Base-by-base conservation (phyloP, 2,113 vertebrate genomes). In the Anolis sagrei region DNA sequence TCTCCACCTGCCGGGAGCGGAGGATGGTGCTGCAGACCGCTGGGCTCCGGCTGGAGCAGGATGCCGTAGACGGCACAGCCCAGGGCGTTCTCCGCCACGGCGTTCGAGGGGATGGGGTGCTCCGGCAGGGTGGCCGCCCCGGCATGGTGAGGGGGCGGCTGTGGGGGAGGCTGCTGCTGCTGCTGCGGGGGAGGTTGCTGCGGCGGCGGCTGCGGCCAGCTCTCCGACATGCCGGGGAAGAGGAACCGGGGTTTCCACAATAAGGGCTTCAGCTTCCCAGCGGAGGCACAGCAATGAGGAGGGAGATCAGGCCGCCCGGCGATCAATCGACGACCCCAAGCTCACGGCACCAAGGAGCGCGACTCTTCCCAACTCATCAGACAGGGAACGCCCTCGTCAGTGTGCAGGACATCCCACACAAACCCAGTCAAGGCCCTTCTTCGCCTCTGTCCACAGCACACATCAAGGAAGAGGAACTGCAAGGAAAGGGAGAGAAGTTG, bases 41-140 rank as follows among this genome's bases (percentile, higher is more conserved):
- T 90, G 0, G 97, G 93, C 54, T 99, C 98, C 0, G 97, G 96
- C 93, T 99, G 99, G 80, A 99, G 96, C 23, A 99, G 97, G 34
- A 99, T 99, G 85, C 98, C 98, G 0, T 99, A 99, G 39, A 99
- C 98, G 0, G 99, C 97, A 19, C 98, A 99, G 92, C 98, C 98
- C 93, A 99, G n/a, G 0, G 98, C 90, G 80, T 96, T 98, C 94
- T 99, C 98, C 0, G 95, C 92, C n/a, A 89, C 89, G 0, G 97
- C 92, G 79, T 96, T 97, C 0, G 98, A 95, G 0, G 98, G 96
- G 76, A 99, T 96, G 68, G 98, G 94, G 94, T 99, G 98, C 76
- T 99, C 98, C 0, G 98, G 96, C 3, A 97, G 97, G 86, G 98
- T 91, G 0, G 97, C 95, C 76, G 97, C 91, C 25, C 97, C 97